Base-by-base conservation (phyloP, 2,888 invertebrate genomes). In the Polydrusus cervinus region DNA sequence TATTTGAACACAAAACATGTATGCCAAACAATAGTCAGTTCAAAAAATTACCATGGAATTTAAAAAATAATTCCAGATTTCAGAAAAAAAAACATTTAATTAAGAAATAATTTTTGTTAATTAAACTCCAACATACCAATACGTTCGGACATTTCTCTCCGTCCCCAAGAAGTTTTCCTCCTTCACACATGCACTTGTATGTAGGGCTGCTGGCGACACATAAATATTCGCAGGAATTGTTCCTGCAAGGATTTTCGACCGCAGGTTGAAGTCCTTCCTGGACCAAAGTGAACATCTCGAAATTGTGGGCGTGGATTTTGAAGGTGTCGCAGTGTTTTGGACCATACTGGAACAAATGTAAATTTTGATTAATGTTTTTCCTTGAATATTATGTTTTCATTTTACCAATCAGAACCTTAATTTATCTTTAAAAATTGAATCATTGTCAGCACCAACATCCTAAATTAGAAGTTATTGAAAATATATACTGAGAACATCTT, bases 221-320 rank as follows among this genome's bases (percentile, higher is more conserved):
- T 81, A 94, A 85, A 71, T 91, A 89, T 0, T 87, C 84, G 81
- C 94, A 94, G 25, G 85, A 87, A 38, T 88, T 87, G 66, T 86
- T 84, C 11, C 82, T 77, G 81, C 93, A 93, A 40, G 86, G 84
- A 83, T 92, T 90, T 1, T 80, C 76, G 0, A 83, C 83, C 3
- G 80, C 71, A 25, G 90, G 89, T 81, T 92, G 92, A 7, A 90
- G 86, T 3, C 91, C 90, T 14, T 82, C 80, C 72, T 92, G 92
- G 13, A 87, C 84, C 6, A 93, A 85, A 0, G 88, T 86, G 78
- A 92, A 90, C 20, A 89, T 83, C 61, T 89, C 88, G 8, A 88
- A 86, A 76, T 89, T 88, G 60, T 86, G 83, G 20, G 88, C 85
- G 73, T 88, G 87, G 74, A 90, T 76, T 62, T 86, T 85, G 76